Evolutionary conservation across 2,888 invertebrate genomes (phyloP), one percentile per base, ranked within the genome.

Genomic region (Panopea generosa): DNA sequence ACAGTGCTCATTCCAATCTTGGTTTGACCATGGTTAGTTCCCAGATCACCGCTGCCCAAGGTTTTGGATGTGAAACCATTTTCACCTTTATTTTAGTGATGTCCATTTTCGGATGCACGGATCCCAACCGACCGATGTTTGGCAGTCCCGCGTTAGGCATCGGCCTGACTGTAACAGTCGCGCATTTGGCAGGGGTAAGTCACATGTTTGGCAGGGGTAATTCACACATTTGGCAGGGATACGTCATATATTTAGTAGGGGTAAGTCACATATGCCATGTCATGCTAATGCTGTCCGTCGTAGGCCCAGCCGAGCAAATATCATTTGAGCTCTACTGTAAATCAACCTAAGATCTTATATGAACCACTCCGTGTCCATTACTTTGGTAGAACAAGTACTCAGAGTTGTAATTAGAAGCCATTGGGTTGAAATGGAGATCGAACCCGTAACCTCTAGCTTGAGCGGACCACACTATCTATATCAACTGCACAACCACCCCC

Each of bases 1-100:
- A 59, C 11, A 11, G 24, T 0, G 50, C 77, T 38, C 82, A 86
- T 53, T 50, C 24, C 18, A 86, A 85, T 50, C 84, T 89, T 7
- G 89, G 85, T 3, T 80, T 88, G 14, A 88, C 87, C 11, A 49
- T 53, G 0, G 57, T 89, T 6, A 72, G 71, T 56, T 0, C n/a
- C 1, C 26, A 50, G 0, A 59, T 90, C 2, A 93, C 94, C 20
- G 94, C 95, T 9, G 94, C 94, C 1, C 97, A 97, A 93, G 98
- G 96, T 0, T 94, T 98, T 67, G 94, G 97, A 47, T 94, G 97
- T 74, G 98, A 98, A 92, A 95, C 95, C 0, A 93, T 98, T 88
- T 95, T 97, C 84, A 97, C 98, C 55, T 96, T 98, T 90, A 94
- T 97, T n/a, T 94, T 98, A 74, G 95, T 98, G 22, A 94, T 97